Percentiles rank a stretch among this genome's conserved stretches.
Conservation (phyloP, 2,888 invertebrate genomes). For the Tiliacea citrago region DNA sequence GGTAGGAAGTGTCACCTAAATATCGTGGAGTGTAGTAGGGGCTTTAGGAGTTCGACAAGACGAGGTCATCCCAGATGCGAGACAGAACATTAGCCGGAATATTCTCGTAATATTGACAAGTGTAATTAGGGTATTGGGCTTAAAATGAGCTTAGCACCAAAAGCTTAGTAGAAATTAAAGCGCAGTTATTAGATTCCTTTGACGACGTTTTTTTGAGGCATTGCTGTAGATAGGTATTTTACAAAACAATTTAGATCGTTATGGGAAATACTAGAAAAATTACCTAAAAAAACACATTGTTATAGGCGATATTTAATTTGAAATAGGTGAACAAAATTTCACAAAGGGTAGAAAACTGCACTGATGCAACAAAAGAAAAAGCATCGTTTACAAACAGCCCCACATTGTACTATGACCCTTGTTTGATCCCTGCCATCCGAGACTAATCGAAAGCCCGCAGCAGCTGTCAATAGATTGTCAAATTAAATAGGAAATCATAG, state of each 20-base stretch:
- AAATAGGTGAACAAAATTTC: background rate
- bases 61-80: slow-evolving; percentile 2
- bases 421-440: slow-evolving; percentile 9
- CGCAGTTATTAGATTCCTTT: background rate
- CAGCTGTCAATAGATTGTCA: background rate
- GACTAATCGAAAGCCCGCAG: slow-evolving; percentile 14
- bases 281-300: background rate
- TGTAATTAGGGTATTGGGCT: background rate
- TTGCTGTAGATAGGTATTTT: background rate
- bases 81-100: background rate
- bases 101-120: background rate
- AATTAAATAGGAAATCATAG: background rate
- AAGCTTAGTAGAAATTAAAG: background rate
- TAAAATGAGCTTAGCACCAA: background rate
- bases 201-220: background rate
- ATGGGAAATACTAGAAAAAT: slow-evolving; percentile 8
- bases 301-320: background rate
- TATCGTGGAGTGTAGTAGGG: too few species aligned
- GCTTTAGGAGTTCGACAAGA: slow-evolving; percentile 4
- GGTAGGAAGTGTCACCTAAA: too few species aligned
- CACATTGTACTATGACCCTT: background rate
- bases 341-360: background rate
- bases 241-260: background rate
- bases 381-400: background rate
- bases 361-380: slow-evolving; percentile 8